These are phyloP conservation scores for Argentina silus DNA, from an alignment of 2,797 vertebrate species.

Conservation along the genomic window DNA sequence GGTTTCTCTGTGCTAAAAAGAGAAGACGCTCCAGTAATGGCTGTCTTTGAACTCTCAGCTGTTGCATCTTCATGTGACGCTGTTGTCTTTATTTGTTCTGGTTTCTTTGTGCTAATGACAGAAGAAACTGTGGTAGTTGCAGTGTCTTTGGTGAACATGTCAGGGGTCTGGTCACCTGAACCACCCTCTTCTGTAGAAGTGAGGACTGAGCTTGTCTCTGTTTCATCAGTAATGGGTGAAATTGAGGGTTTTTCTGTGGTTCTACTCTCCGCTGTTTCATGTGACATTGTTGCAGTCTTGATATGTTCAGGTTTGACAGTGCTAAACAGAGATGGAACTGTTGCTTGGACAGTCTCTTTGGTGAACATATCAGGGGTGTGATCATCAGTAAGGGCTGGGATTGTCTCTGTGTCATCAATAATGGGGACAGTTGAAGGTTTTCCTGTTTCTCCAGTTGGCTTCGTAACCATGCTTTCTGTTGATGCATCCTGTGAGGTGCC, in stretches of 20 bases:
- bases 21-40: constrained; percentile 3
- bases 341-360: background rate
- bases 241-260: background rate
- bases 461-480: background rate
- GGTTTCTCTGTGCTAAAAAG: constrained; percentile 3
- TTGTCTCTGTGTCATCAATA: background rate
- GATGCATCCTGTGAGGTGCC: background rate
- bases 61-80: background rate
- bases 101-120: constrained; percentile 2
- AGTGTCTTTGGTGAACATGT: background rate
- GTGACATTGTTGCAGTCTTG: constrained; percentile 5
- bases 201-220: background rate
- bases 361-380: background rate
- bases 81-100: too few species aligned
- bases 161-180: background rate
- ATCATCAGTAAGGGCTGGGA: background rate
- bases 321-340: background rate
- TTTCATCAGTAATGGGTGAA: background rate
- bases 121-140: background rate
- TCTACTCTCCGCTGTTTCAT: constrained; percentile 1
- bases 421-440: background rate
- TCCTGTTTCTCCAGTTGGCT: background rate
- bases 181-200: background rate
- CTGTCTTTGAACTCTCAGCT: background rate
- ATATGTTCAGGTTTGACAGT: constrained; percentile 3